Base-by-base conservation (phyloP, 2,888 invertebrate genomes). In the Brenthis hecate region DNA sequence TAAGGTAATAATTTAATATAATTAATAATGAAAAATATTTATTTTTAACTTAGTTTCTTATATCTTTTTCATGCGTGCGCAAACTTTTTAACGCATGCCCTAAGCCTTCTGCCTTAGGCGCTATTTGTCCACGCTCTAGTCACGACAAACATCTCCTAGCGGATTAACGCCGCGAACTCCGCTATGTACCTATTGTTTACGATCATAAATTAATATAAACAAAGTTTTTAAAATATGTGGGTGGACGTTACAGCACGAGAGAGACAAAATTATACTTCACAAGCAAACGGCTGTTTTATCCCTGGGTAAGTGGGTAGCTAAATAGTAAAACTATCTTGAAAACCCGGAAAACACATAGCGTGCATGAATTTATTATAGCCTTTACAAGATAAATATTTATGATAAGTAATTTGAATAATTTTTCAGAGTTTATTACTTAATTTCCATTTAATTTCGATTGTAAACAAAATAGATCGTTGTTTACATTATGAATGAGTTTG, bases 221-320 rank as follows among this genome's bases (percentile, higher is more conserved):
- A 75, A 76, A 76, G 69, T 70, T 75, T 69, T 78, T 76, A 76
- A 74, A 91, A 85, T 84, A 94, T 94, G 92, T 95, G 94, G 91
- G 93, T 94, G 79, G 94, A 94, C 78, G 91, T 95, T 54, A 93
- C 90, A 76, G 92, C 93, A 76, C 93, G 94, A 76, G 94, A 95
- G 82, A 92, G 93, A 80, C 93, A 94, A 76, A 89, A 88, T 78
- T 95, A 95, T 83, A 91, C 94, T 75, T 89, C 91, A 66, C 94
- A 94, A 80, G 93, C 93, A 58, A 93, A 94, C 83, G 94, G 93
- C 79, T 93, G 94, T 69, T 94, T 94, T 80, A 94, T 95, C 77
- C 95, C 95, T 6, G 95, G 95, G 95, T 95, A 86, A 93, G 94
- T 87, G 64, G 51, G 53, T 70, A 60, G 16, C 50, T 51, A 23